Percentiles rank a stretch among this genome's conserved stretches.
phyloP scores from a whole-genome alignment of 2,888 invertebrate species.

The Phymatocera aterrima region DNA sequence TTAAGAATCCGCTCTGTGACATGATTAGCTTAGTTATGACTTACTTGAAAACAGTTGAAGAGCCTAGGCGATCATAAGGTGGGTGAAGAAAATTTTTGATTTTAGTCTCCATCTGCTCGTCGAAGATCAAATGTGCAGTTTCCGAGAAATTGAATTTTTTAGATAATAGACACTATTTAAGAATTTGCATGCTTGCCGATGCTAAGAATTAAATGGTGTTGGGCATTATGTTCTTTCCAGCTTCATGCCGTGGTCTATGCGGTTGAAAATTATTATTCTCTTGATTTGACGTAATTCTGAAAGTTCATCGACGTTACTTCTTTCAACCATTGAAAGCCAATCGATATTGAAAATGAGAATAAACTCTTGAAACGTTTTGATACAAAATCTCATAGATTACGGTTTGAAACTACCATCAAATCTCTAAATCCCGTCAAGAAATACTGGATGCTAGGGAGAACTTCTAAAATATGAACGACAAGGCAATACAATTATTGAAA shows the following conservation, averaged over 20 bases:
- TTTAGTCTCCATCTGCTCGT: conserved; percentile 48
- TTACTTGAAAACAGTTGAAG: conserved; percentile 40
- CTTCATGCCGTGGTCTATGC: conserved; percentile 13
- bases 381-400: conserved; percentile 23
- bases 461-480: conserved; percentile 6
- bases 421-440: conserved; percentile 15
- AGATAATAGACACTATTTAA: conserved; percentile 47
- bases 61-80: conserved; percentile 66
- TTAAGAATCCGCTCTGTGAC: conserved; percentile 20
- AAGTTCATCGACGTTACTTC: neutral
- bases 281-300: neutral
- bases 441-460: conserved; percentile 36
- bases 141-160: conserved; percentile 56
- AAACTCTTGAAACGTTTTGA: neutral
- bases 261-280: neutral
- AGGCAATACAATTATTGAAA: conserved; percentile 22
- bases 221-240: conserved; percentile 53
- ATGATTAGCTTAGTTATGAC: conserved; percentile 38
- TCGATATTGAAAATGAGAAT: neutral
- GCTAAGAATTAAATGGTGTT: conserved; percentile 69
- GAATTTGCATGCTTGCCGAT: conserved; percentile 70
- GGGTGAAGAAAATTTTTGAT: conserved; percentile 68
- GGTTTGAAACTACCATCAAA: conserved; percentile 30
- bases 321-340: neutral
- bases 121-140: conserved; percentile 58